Evolutionary conservation across 2,113 vertebrate genomes (phyloP), one percentile per base, ranked within the genome.

Genomic region (Struthidea cinerea): DNA sequence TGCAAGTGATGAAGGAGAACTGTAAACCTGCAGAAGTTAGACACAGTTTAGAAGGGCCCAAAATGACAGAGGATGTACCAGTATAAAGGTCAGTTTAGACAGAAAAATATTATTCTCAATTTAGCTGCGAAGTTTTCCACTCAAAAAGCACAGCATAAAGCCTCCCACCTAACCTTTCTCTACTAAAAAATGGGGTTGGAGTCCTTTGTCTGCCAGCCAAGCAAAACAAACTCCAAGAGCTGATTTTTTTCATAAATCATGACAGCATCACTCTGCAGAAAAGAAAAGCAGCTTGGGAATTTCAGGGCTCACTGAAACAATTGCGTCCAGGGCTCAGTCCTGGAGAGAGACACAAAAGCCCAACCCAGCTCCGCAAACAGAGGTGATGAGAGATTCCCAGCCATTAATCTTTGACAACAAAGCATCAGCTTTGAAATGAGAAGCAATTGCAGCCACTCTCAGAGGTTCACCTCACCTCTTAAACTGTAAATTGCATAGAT

Each of bases 281-380:
- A 94, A 94, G 64, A 52, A 78, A 96, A 91, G 80, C 83, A 95
- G 69, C 56, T 93, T 24, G 30, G 81, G 96, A 95, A 93, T 96
- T 81, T 95, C 73, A 91, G 65, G 41, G 77, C 89, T 97, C 94
- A 93, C 95, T 39, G 6, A 92, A 97, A 94, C 55, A 94, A 91
- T 74, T 57, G n/a, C 11, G 35, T 76, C 57, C 65, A 53, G 78
- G 41, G 41, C 50, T 52, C 65, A 87, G 69, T 81, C 71, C 90
- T 63, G 23, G 21, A 22, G 42, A 87, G 42, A 90, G 50, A 74
- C 70, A 75, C 1, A 1, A 88, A 89, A 94, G 42, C 41, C 84
- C 93, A 94, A 78, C 24, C 55, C 35, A 76, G 44, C 37, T 84
- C 52, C 0, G 0, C 73, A 85, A 28, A 39, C 53, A 77, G 46